Base-by-base conservation (phyloP, 2,888 invertebrate species). In the Augochlorella aurata region DNA sequence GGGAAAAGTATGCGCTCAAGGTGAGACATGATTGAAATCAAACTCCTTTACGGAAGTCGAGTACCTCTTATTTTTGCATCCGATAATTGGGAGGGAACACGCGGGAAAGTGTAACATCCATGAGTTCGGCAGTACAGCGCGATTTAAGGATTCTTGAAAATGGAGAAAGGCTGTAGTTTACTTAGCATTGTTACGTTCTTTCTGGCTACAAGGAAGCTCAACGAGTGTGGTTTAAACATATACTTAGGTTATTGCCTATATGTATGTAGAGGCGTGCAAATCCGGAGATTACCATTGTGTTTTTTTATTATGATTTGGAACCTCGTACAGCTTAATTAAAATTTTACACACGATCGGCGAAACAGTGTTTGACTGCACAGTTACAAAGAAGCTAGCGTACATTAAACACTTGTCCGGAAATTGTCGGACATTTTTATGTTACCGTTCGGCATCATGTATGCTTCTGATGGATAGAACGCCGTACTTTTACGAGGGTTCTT, bases 1-100 rank as follows among this genome's bases (percentile, higher is more conserved):
- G 96, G 68, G 95, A 96, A 87, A 98, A 98, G 93, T 98, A 96
- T 92, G 99, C 99, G 0, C 94, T 99, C 76, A 99, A 99, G 95
- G 98, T 98, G 93, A 92, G 90, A 65, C 90, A 65, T 82, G 78
- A 74, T 7, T 14, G 29, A 63, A 49, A 52, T 52, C 14, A 12
- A 7, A 24, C n/a, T 14, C 24, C 29, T 72, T 16, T 44, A 18
- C n/a, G 50, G 45, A 16, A 73, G 65, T 75, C n/a, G 16, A 16
- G 38, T 10, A 21, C 18, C 67, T 73, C 58, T 68, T 54, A 9
- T n/a, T 50, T 66, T 16, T 8, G 21, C 29, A 50, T 58, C 21
- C 18, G 66, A 24, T 61, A 58, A n/a, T 65, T 63, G 14, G 14
- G 14, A 10, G 47, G 14, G 24, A 29, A 8, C 9, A 9, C 18